These are phyloP conservation scores for Micropoecilia bifurca DNA, from an alignment of 2,797 vertebrate species.

Conservation along the genomic window DNA sequence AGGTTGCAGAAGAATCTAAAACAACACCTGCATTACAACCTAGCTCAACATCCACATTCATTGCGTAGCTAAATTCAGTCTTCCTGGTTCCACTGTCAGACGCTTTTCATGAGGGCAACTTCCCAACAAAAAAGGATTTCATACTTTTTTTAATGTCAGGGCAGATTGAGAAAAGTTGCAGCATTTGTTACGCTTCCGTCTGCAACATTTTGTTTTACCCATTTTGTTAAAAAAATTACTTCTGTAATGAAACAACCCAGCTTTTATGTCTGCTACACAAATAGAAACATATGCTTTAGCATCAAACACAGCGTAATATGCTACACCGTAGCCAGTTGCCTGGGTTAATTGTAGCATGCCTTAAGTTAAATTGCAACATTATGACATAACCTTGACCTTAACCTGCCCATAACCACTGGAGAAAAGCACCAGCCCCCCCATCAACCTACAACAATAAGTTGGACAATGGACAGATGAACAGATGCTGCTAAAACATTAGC, in stretches of 20 bases:
- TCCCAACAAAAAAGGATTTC: background rate
- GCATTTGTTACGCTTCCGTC: background rate
- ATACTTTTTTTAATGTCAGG: background rate
- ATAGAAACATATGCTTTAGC: background rate
- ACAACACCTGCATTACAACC: background rate
- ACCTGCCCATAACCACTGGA: background rate
- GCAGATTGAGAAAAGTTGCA: background rate
- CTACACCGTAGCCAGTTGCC: background rate
- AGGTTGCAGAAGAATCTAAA: constrained; percentile 6
- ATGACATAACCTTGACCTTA: background rate
- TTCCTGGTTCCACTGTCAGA: background rate
- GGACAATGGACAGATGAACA: background rate
- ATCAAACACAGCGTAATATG: background rate
- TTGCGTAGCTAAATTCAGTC: constrained; percentile 1
- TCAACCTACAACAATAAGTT: background rate
- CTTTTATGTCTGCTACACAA: background rate
- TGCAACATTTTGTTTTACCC: background rate
- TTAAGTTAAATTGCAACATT: background rate
- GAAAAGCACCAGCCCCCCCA: background rate
- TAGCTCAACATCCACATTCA: background rate
- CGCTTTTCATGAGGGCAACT: background rate
- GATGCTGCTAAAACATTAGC: background rate
- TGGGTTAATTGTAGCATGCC: background rate
- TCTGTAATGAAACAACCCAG: background rate
- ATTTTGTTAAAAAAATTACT: background rate